Conservation (phyloP, 1,140 invertebrate genomes). For the Temnothorax longispinosus region DNA sequence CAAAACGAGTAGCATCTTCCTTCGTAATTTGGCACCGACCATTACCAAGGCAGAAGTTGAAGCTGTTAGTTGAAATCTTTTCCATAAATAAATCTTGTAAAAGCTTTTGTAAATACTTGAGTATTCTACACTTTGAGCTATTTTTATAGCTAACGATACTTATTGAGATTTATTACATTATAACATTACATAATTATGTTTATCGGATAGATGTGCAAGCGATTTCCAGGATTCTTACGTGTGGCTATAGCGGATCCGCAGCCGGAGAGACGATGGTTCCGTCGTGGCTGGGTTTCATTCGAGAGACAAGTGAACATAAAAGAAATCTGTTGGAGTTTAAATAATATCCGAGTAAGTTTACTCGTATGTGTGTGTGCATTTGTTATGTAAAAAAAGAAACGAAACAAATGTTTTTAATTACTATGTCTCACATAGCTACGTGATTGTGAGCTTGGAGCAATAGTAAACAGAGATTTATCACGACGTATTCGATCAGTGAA, state of each 20-base stretch:
- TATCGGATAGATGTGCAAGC: constrained; percentile 94
- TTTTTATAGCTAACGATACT: constrained; percentile 13
- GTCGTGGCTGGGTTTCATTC: constrained; percentile 99
- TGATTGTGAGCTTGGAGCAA: constrained; percentile 97
- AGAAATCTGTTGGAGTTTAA: constrained; percentile 99
- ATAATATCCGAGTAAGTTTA: constrained; percentile 93
- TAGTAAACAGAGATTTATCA: constrained; percentile 97
- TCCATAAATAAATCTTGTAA: constrained; percentile 8
- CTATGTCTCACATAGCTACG: constrained; percentile 88
- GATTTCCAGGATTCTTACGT: constrained; percentile 97
- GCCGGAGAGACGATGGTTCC: constrained; percentile 97
- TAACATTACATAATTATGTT: not conserved
- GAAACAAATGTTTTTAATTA: not conserved
- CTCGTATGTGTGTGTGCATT: not conserved
- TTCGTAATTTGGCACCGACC: constrained; percentile 97
- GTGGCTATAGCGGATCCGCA: constrained; percentile 98
- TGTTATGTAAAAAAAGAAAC: not conserved
- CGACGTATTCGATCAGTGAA: constrained; percentile 96
- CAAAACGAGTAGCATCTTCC: constrained; percentile 98
- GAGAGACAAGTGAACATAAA: constrained; percentile 99
- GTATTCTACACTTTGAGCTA: not conserved
- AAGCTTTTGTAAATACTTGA: not conserved
- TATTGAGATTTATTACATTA: constrained; percentile 16
- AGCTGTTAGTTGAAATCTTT: constrained; percentile 88
- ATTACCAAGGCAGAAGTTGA: constrained; percentile 99